Percentiles rank a stretch among this genome's conserved stretches.
These are phyloP conservation scores for Hippopotamus amphibius DNA, from an alignment of 2,113 vertebrate species.

Conservation along the genomic window DNA sequence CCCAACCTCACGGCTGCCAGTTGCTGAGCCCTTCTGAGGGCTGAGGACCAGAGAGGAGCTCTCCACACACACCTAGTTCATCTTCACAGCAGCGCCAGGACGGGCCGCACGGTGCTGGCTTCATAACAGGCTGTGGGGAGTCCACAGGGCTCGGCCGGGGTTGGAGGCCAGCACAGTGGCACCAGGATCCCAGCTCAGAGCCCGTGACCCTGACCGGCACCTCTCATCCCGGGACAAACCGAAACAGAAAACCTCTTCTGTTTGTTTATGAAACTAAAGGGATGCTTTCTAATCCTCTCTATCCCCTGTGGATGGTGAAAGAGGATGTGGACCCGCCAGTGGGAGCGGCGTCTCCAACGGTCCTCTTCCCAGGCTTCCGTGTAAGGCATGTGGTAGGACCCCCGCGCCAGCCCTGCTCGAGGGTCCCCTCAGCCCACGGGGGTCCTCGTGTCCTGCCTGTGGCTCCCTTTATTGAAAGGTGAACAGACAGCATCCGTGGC, in stretches of 20 bases:
- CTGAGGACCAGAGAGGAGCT: fast-evolving
- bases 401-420: not conserved
- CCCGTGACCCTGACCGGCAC: not conserved
- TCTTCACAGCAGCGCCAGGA: not conserved
- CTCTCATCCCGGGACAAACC: not conserved
- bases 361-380: not conserved
- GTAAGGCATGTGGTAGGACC: not conserved
- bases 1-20: not conserved
- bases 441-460: fast-evolving
- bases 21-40: not conserved
- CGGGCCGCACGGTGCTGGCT: fast-evolving
- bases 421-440: fast-evolving
- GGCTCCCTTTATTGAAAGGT: not conserved
- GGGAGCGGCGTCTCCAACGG: fast-evolving
- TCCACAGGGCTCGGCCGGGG: fast-evolving
- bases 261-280: not conserved
- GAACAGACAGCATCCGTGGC: fast-evolving
- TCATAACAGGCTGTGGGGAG: fast-evolving
- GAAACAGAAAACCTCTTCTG: not conserved
- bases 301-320: fast-evolving
- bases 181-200: not conserved
- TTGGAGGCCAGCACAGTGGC: fast-evolving
- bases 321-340: fast-evolving
- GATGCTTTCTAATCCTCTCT: too few species aligned
- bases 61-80: fast-evolving